Evolutionary conservation across 1,140 invertebrate genomes (phyloP).

Genomic region (Drosophila fuyamai): DNA sequence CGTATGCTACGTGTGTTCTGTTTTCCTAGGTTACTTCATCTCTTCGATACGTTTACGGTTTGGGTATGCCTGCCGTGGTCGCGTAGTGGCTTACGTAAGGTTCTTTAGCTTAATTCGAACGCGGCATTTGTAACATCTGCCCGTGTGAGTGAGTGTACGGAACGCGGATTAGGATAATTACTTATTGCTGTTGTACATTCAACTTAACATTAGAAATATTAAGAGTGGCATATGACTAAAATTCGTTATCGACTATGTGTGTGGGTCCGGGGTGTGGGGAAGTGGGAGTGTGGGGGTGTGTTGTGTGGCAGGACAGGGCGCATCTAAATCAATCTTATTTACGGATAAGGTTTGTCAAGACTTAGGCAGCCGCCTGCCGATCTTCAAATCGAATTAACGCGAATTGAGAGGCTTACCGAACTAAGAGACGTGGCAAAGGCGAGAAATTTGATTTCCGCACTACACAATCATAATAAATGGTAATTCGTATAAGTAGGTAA

Average conservation of each 20-base stretch:
- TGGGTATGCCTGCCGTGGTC: conserved; percentile 7
- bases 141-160: conserved; percentile 21
- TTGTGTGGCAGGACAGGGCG: conserved; percentile 8
- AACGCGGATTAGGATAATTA: conserved; percentile 36
- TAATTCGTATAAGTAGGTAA: conserved; percentile 75
- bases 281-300: too few relatives aligned
- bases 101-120: conserved; percentile 46
- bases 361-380: conserved; percentile 31
- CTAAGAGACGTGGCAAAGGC: conserved; percentile 78
- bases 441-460: conserved; percentile 84
- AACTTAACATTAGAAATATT: conserved; percentile 63
- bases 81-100: conserved; percentile 19
- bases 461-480: conserved; percentile 76
- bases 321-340: conserved; percentile 45
- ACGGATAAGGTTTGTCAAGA: conserved; percentile 47
- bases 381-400: conserved; percentile 33
- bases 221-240: conserved; percentile 58
- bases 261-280: conserved; percentile 5
- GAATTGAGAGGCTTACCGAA: conserved; percentile 68
- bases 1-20: conserved; percentile 36
- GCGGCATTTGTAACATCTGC: conserved; percentile 27
- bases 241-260: conserved; percentile 54
- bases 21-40: conserved; percentile 21
- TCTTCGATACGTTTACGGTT: conserved; percentile 32
- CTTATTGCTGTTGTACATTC: conserved; percentile 59